phyloP scores from a whole-genome alignment of 1,140 invertebrate species.

The Triops longicaudatus region DNA sequence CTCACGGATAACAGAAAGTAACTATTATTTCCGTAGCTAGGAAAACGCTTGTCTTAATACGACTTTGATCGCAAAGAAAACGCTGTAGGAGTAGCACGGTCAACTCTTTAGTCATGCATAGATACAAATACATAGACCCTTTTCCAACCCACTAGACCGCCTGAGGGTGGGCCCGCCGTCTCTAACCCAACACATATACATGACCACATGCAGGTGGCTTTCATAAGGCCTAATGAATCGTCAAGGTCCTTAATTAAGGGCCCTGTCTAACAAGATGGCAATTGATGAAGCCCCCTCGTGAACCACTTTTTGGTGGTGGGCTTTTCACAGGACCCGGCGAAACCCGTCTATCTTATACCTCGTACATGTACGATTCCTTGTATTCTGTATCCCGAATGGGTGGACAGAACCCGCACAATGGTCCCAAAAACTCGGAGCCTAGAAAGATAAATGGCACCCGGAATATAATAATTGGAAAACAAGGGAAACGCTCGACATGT shows the following conservation, averaged over 20 bases:
- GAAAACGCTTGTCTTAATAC: neutral
- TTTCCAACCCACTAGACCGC: neutral
- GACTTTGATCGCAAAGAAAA: too few species aligned
- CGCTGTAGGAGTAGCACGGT: neutral
- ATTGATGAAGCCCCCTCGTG: neutral
- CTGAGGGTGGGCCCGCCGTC: neutral
- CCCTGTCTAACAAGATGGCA: slow-evolving; percentile 10
- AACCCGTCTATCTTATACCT: neutral
- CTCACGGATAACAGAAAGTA: neutral
- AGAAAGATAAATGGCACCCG: slow-evolving; percentile 1
- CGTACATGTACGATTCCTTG: neutral
- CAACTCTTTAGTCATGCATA: neutral
- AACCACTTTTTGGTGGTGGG: neutral
- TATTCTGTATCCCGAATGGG: too few species aligned
- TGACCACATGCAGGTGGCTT: slow-evolving; percentile 14
- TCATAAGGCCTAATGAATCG: slow-evolving; percentile 15
- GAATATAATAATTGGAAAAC: neutral
- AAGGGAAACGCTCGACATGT: neutral
- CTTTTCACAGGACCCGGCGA: neutral
- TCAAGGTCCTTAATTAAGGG: slow-evolving; percentile 12
- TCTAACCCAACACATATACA: neutral
- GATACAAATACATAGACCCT: neutral
- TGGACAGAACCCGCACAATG: neutral
- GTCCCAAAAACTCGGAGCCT: neutral
- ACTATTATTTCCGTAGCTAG: neutral